Evolutionary conservation across 1,140 invertebrate species (phyloP).

Genomic region (Ptiloglossa arizonensis): DNA sequence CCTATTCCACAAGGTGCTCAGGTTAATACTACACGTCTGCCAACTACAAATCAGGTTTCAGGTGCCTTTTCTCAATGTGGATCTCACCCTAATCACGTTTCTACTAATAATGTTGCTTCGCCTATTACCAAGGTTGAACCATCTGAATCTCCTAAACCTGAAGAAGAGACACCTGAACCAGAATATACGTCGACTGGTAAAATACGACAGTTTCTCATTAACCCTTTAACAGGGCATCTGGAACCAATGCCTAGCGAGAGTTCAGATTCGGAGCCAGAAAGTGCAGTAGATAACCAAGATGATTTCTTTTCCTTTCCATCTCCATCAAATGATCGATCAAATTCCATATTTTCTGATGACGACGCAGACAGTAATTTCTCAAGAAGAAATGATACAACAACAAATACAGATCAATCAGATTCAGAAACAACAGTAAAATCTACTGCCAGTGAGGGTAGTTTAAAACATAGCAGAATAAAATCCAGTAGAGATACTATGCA

Average conservation of each 20-base stretch:
- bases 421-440: conserved; percentile 84
- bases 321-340: conserved; percentile 83
- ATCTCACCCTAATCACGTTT: conserved; percentile 61
- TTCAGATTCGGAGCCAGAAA: conserved; percentile 80
- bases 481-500: conserved; percentile 74
- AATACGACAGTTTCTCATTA: conserved; percentile 90
- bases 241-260: conserved; percentile 90
- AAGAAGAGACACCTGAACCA: conserved; percentile 69
- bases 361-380: conserved; percentile 83
- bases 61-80: conserved; percentile 70
- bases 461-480: conserved; percentile 80
- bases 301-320: conserved; percentile 83
- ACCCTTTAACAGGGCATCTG: conserved; percentile 92
- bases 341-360: conserved; percentile 84
- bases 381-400: conserved; percentile 81
- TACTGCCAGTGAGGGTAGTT: conserved; percentile 81
- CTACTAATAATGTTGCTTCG: conserved; percentile 45
- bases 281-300: conserved; percentile 81
- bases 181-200: conserved; percentile 83
- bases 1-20: conserved; percentile 70
- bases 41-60: conserved; percentile 67
- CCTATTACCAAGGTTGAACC: conserved; percentile 47
- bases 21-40: conserved; percentile 65
- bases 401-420: conserved; percentile 85
- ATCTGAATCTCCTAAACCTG: conserved; percentile 56